phyloP scores from a whole-genome alignment of 2,888 invertebrate species.

The Pristionchus fissidentatus region DNA sequence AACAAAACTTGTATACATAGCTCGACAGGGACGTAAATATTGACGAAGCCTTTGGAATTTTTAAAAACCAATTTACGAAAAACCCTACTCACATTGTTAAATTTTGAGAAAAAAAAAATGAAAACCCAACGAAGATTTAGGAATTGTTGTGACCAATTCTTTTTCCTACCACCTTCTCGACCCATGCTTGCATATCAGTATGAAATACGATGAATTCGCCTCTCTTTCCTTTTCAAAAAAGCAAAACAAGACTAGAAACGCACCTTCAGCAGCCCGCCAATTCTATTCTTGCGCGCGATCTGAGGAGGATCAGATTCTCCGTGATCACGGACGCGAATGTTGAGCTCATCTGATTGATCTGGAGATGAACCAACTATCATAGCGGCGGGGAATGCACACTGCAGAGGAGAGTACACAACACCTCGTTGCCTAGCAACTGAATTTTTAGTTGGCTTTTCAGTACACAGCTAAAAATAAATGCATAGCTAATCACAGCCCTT shows the following conservation, averaged over 20 bases:
- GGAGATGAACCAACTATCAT: conserved; percentile 38
- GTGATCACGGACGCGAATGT: conserved; percentile 62
- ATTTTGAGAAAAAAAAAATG: too few relatives aligned
- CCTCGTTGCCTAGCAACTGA: conserved; percentile 35
- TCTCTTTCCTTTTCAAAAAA: too few relatives aligned
- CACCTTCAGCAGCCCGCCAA: conserved; percentile 54
- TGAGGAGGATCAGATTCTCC: conserved; percentile 50
- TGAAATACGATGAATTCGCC: neutral
- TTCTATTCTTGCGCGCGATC: conserved; percentile 51
- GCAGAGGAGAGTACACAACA: neutral
- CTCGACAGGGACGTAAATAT: too few relatives aligned
- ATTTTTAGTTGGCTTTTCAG: too few relatives aligned
- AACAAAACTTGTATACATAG: too few relatives aligned
- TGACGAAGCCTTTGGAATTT: neutral
- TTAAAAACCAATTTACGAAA: neutral
- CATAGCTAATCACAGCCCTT: too few relatives aligned
- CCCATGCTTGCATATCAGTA: neutral
- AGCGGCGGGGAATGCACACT: too few relatives aligned
- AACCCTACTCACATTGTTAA: neutral
- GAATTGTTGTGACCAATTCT: neutral
- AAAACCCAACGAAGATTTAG: too few relatives aligned
- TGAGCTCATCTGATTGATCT: conserved; percentile 58
- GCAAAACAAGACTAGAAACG: neutral
- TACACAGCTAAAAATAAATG: too few relatives aligned
- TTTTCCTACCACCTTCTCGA: neutral